phyloP scores from a whole-genome alignment of 2,888 invertebrate species.

The Neoscelio sp. region DNA sequence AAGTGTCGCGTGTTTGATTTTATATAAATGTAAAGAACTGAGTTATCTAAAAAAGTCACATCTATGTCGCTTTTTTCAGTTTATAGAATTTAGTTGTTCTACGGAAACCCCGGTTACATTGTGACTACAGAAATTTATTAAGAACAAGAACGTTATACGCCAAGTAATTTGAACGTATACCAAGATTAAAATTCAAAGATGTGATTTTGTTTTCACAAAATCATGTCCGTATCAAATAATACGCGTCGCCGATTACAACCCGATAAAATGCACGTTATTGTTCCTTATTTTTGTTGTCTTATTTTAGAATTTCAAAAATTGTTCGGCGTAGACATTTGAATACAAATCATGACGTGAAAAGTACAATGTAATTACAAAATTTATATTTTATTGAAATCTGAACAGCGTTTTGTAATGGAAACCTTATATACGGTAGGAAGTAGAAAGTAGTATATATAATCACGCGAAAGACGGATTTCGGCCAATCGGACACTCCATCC shows the following conservation, averaged over 20 bases:
- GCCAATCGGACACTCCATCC: not conserved
- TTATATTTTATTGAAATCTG: not conserved
- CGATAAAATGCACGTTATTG: too few species aligned
- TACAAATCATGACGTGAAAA: slow-evolving; percentile 6
- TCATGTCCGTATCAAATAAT: not conserved
- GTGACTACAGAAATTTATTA: slow-evolving; percentile 47
- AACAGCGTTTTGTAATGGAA: too few species aligned
- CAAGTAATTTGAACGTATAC: slow-evolving; percentile 27
- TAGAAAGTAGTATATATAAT: not conserved
- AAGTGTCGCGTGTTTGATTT: slow-evolving; percentile 39
- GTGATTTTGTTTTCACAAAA: slow-evolving; percentile 6
- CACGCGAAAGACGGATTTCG: not conserved
- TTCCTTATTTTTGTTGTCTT: too few species aligned
- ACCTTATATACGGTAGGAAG: not conserved
- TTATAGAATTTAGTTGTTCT: slow-evolving; percentile 48
- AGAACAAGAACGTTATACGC: slow-evolving; percentile 40
- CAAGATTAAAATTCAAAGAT: slow-evolving; percentile 31
- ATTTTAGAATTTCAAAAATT: not conserved
- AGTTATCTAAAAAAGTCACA: slow-evolving; percentile 36
- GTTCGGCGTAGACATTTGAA: not conserved
- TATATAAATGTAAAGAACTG: slow-evolving; percentile 48
- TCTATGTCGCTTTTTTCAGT: slow-evolving; percentile 27
- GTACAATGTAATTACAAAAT: not conserved
- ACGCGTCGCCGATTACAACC: too few species aligned
- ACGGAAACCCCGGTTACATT: slow-evolving; percentile 42